Conservation (phyloP, 2,888 invertebrate species). For the Catotricha subobsoleta region DNA sequence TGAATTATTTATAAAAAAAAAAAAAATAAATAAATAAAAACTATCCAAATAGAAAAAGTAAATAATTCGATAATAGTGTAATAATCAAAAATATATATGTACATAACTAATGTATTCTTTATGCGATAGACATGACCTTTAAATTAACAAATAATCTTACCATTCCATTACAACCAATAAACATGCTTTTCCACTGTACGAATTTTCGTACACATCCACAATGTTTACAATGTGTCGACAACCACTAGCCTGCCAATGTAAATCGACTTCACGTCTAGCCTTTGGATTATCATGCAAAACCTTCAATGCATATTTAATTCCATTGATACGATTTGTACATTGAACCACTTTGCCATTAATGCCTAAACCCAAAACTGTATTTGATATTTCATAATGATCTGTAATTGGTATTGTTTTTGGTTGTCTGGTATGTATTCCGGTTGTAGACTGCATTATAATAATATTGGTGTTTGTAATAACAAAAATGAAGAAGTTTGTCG, state of each 20-base stretch:
- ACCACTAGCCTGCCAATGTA: constrained; percentile 85
- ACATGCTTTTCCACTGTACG: constrained; percentile 80
- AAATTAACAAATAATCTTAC: too few species aligned
- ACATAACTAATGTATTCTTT: constrained; percentile 7
- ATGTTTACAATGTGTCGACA: constrained; percentile 86
- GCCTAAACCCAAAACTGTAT: constrained; percentile 84
- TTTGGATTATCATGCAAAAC: constrained; percentile 82
- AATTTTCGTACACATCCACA: constrained; percentile 86
- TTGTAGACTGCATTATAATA: constrained; percentile 1
- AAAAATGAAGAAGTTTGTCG: too few species aligned
- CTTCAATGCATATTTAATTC: constrained; percentile 79
- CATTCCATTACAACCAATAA: constrained; percentile 98
- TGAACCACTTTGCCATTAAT: constrained; percentile 98
- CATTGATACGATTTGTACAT: constrained; percentile 60
- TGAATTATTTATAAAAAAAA: not conserved
- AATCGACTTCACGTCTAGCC: constrained; percentile 83
- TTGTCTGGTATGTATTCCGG: constrained; percentile 4
- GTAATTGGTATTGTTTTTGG: constrained; percentile 67
- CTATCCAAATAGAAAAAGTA: constrained; percentile 2
- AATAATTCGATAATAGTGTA: not conserved
- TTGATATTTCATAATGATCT: constrained; percentile 82
- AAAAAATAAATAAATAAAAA: not conserved
- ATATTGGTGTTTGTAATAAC: too few species aligned
- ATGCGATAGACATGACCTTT: too few species aligned
- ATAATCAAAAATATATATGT: constrained; percentile 3